Conservation (phyloP, 2,797 vertebrate genomes). For the Dendrocincla fuliginosa region DNA sequence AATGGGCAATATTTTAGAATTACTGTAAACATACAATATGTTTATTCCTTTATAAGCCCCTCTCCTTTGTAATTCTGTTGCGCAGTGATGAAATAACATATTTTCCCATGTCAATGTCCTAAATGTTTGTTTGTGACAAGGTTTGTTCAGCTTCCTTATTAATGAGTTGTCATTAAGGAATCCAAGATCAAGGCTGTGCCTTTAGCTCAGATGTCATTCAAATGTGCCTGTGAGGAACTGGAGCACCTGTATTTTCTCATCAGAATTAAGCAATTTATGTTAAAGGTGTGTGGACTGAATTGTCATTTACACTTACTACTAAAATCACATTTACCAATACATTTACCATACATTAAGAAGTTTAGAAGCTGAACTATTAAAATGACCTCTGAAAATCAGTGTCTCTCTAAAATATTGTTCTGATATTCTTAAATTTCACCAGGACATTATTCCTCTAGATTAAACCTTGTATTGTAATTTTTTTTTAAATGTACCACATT, state of each 20-base stretch:
- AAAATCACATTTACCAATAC: background rate
- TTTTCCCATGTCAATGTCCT: background rate
- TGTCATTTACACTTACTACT: background rate
- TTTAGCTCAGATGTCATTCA: background rate
- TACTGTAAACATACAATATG: background rate
- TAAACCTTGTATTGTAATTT: background rate
- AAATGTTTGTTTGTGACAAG: background rate
- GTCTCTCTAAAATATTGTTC: background rate
- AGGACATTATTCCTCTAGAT: background rate
- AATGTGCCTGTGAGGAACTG: background rate
- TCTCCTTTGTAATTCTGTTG: background rate
- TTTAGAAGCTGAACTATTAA: background rate
- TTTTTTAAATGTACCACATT: fast-evolving
- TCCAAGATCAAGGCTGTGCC: background rate
- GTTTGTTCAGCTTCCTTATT: background rate
- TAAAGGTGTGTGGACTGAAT: background rate
- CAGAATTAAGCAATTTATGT: background rate
- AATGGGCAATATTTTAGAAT: background rate
- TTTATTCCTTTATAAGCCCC: background rate
- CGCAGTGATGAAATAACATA: background rate
- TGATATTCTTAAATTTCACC: background rate
- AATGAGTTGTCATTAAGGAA: background rate
- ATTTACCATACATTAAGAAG: background rate
- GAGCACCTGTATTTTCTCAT: background rate
- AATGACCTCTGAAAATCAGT: background rate